These are phyloP conservation scores for Ferrisia virgata DNA, from an alignment of 2,888 invertebrate genomes.

Conservation along the genomic window DNA sequence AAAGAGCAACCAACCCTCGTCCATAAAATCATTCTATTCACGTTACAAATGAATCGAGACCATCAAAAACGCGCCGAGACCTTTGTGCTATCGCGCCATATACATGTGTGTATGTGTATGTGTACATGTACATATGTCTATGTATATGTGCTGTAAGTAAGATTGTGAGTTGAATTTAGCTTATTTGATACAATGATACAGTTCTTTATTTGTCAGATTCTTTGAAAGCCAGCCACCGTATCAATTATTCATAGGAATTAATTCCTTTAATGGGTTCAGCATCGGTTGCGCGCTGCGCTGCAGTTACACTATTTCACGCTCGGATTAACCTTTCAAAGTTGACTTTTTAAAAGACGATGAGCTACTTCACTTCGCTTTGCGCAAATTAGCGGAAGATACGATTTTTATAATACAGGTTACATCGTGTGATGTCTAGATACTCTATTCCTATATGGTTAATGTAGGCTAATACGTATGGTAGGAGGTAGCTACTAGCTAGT, in stretches of 20 bases:
- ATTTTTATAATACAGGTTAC: conserved; percentile 30
- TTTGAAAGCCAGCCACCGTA: conserved; percentile 42
- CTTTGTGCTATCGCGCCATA: conserved; percentile 27
- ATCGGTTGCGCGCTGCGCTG: too few relatives aligned
- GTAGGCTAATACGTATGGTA: neutral
- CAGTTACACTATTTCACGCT: conserved; percentile 35
- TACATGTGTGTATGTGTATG: too few relatives aligned
- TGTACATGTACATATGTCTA: too few relatives aligned
- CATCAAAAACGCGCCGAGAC: conserved; percentile 15
- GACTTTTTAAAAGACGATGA: conserved; percentile 36
- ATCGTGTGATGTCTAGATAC: neutral
- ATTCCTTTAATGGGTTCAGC: conserved; percentile 43
- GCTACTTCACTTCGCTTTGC: conserved; percentile 26
- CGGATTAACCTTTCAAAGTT: conserved; percentile 40
- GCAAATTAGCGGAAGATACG: conserved; percentile 29
- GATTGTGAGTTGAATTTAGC: conserved; percentile 31
- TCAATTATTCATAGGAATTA: conserved; percentile 45
- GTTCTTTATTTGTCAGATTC: conserved; percentile 37
- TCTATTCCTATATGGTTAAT: neutral
- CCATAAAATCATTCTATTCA: conserved; percentile 9
- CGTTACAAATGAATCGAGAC: conserved; percentile 4
- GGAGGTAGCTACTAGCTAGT: too few relatives aligned
- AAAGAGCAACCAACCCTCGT: conserved; percentile 42
- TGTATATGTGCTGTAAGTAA: too few relatives aligned
- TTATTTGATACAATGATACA: conserved; percentile 32